These are phyloP conservation scores for Phaethornis superciliosus DNA, from an alignment of 2,113 vertebrate genomes.

Conservation along the genomic window DNA sequence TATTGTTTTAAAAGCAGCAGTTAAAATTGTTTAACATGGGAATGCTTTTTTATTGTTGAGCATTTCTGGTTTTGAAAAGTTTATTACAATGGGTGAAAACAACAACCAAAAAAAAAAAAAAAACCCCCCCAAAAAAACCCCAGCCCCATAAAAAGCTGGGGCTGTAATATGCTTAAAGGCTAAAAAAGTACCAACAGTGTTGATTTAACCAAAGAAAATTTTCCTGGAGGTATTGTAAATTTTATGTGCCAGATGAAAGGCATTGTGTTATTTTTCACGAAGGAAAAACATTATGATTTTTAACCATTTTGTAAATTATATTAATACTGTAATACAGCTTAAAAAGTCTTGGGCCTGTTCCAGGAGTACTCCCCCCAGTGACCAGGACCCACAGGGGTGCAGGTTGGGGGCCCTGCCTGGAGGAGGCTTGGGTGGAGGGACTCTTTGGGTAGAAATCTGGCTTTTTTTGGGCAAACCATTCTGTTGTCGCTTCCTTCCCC, in stretches of 20 bases:
- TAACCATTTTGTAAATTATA: slow-evolving; percentile 78
- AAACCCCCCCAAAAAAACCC: too few species aligned
- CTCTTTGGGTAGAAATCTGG: background rate
- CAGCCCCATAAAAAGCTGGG: slow-evolving; percentile 65
- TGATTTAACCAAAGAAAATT: slow-evolving; percentile 78
- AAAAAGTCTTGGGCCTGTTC: slow-evolving; percentile 8
- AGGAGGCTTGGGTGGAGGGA: background rate
- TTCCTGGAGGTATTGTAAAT: slow-evolving; percentile 80
- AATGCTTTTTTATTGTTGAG: slow-evolving; percentile 76
- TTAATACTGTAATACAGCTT: slow-evolving; percentile 65
- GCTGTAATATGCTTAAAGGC: slow-evolving; percentile 71
- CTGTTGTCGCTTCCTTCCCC: rapidly evolving
- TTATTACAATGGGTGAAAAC: slow-evolving; percentile 78
- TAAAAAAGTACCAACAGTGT: slow-evolving; percentile 73
- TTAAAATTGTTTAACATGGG: slow-evolving; percentile 63
- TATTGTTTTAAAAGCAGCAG: slow-evolving; percentile 63
- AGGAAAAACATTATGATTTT: slow-evolving; percentile 74
- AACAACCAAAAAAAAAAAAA: slow-evolving; percentile 65
- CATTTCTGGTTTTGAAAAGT: slow-evolving; percentile 75
- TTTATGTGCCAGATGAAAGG: slow-evolving; percentile 82
- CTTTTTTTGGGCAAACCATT: background rate
- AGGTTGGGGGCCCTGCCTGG: background rate
- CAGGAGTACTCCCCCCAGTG: background rate
- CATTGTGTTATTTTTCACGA: slow-evolving; percentile 76
- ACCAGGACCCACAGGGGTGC: background rate